Evolutionary conservation across 1,140 invertebrate species (phyloP), one percentile per base, ranked within the genome.

Genomic region (Tetramorium parvispinum): DNA sequence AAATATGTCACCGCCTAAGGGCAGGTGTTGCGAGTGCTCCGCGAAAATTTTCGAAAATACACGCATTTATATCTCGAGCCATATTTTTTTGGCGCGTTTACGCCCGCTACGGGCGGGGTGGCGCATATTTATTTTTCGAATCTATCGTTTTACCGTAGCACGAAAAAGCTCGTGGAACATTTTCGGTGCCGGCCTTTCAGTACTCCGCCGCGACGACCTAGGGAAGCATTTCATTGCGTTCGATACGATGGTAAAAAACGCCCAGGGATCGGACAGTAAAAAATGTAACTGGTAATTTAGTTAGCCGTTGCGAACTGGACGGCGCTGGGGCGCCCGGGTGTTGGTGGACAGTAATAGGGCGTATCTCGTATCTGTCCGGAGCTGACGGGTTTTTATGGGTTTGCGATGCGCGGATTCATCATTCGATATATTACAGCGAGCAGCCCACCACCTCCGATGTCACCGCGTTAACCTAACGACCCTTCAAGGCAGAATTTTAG

Each of bases 201-300:
- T 85, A 87, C 87, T 88, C 61, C 68, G 87, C 77, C 55, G 87
- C 81, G 78, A 87, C 86, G 88, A 88, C 88, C 89, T 83, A 91
- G 91, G 90, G 91, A 92, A 91, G 92, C 93, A 91, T 94, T 94
- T 94, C 92, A 93, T 93, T 92, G 92, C 92, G 92, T 93, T 94
- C 93, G 92, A 93, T 93, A 94, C 89, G 90, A 88, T 85, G 88
- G 91, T 93, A 93, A 94, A 93, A 93, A 94, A 93, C 90, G 92
- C 88, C 90, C 91, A 91, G 90, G 91, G 90, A 93, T 93, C 90
- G 91, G 94, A 94, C 93, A 95, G 93, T 94, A 95, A 95, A 94
- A 94, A 94, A 94, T 94, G 93, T 95, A 95, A 94, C 94, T 94
- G 94, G 94, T 94, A 94, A 95, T 95, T 94, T 94, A 94, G 94